Evolutionary conservation across 2,888 invertebrate species (phyloP), one percentile per base, ranked within the genome.

Genomic region (Pyrrhia umbra): DNA sequence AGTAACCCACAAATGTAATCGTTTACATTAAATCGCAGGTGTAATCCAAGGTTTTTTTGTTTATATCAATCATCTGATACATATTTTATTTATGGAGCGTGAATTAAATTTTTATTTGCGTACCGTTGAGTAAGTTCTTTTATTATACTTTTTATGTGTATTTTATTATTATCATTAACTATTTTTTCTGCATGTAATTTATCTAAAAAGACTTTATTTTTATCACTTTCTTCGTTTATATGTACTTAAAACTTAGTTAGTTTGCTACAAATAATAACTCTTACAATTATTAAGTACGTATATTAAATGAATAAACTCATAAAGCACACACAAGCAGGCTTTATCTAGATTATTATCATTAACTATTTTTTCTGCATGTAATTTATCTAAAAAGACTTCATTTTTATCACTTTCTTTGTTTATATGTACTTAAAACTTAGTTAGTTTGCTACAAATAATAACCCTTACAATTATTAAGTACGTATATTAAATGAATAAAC

Each of bases 31-130:
- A 85, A 75, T 66, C 79, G 88, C 91, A 90, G 90, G 85, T 90
- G 91, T 82, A 68, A 71, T 80, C 77, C 90, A 92, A 92, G 91
- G 90, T 75, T 86, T 84, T 85, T 87, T 88, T 89, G 85, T 88
- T 88, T 87, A 82, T 57, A 61, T 67, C 87, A 89, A 88, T 85
- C 88, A 89, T 57, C 87, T 85, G 88, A 88, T 90, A 86, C 83
- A 86, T 85, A 85, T 85, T 84, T 89, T 84, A 87, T 79, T 34
- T 34, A 82, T 81, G 80, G 71, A 57, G 68, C 76, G 76, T 81
- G 82, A 71, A 79, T 67, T 67, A 75, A 40, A 69, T 78, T 60
- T 64, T 65, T 58, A 78, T 65, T 54, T n/a, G 15, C n/a, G 43
- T 43, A 55, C 25, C n/a, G 34, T 34, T 1, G n/a, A 34, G 4